A percentile compares a stretch with the other conserved stretches of the same genome.
These are phyloP conservation scores for Spilarctia lutea DNA, from an alignment of 2,888 invertebrate genomes.

Conservation along the genomic window DNA sequence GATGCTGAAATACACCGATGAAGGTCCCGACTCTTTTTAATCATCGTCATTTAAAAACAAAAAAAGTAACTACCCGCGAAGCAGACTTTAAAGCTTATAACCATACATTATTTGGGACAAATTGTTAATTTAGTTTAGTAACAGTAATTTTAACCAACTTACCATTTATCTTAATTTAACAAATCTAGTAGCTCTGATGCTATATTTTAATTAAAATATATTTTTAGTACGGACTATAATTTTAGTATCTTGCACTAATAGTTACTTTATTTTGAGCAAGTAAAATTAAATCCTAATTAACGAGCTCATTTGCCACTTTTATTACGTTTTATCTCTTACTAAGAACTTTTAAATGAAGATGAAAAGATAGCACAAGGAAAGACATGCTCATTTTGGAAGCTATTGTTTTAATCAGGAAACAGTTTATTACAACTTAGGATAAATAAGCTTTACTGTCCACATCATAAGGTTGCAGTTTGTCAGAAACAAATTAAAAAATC, in stretches of 20 bases:
- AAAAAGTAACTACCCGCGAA: neutral
- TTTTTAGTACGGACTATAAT: neutral
- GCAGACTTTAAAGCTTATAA: neutral
- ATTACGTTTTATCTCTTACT: neutral
- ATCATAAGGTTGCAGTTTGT: too few species aligned
- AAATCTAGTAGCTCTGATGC: neutral
- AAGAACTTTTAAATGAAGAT: neutral
- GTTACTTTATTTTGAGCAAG: neutral
- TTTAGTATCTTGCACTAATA: neutral
- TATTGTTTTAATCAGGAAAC: neutral
- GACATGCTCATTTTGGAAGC: neutral
- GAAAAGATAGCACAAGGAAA: neutral
- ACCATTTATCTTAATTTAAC: neutral
- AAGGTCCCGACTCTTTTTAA: too few species aligned
- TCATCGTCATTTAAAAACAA: too few species aligned
- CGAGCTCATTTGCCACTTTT: neutral
- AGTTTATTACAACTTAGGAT: too few species aligned
- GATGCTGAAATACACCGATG: too few species aligned
- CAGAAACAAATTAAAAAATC: too few species aligned
- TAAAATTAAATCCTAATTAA: conserved; percentile 2
- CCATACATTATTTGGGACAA: neutral
- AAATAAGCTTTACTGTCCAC: too few species aligned
- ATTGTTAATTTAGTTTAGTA: neutral
- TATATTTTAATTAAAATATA: neutral
- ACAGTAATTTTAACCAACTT: neutral